Evolutionary conservation across 1,140 invertebrate genomes (phyloP), one percentile per base, ranked within the genome.

Genomic region (Lasioglossum albipes): DNA sequence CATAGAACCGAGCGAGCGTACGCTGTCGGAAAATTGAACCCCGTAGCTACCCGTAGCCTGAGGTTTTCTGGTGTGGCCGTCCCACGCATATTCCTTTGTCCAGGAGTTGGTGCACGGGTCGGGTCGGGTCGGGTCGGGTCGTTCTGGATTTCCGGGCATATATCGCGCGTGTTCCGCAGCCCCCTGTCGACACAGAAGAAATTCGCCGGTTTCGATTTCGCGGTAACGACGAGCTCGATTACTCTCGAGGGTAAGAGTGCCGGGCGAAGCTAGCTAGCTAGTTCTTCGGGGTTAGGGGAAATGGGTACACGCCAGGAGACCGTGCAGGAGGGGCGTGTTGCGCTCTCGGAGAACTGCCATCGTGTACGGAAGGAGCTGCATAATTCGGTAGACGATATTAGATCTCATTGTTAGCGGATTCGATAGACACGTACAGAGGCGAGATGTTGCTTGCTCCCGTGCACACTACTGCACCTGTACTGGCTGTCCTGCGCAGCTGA

Each of bases 361-460:
- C 69, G 70, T 67, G 45, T 31, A 75, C 82, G 18, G 62, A 81
- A 70, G 81, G 71, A 83, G 76, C 49, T 81, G 83, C 82, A 89
- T 89, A 88, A 89, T 90, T 90, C 82, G 82, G 82, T 76, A 86
- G 81, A 79, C 82, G 83, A 84, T 89, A 88, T 89, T 88, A 89
- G 82, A 78, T 89, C 84, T 87, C 85, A 84, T 89, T 90, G 89
- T 89, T 87, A 83, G 69, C 66, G 82, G 68, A 84, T 87, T 84
- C 84, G 82, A 84, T 89, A 77, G 62, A 82, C 75, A 70, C 79
- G 65, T 66, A 64, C 54, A 79, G 52, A 66, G 52, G n/a, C 36
- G 71, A 31, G 69, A 65, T 62, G 69, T 41, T 54, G 61, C 52
- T 7, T 61, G 22, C 18, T 74, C 16, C 31, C 16, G 12, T 36